Evolutionary conservation across 2,888 invertebrate genomes (phyloP), one percentile per base, ranked within the genome.

Genomic region (Cryptus armator): DNA sequence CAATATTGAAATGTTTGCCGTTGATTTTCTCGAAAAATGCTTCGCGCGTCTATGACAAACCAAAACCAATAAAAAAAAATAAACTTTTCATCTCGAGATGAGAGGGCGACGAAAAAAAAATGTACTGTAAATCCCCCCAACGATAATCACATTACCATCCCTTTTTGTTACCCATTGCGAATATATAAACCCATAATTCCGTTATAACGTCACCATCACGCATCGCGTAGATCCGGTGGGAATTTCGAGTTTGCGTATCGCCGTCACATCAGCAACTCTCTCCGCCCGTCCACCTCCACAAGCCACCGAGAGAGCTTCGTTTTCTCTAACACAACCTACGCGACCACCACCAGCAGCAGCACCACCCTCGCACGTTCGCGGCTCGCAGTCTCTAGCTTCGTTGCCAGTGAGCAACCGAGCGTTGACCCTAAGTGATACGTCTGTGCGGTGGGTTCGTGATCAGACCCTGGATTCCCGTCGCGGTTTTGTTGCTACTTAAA

Each of bases 401-500:
- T 71, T 76, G 81, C 78, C 87, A 88, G 88, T 87, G 85, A 82
- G 86, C 85, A 78, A 80, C 81, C 76, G 86, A 84, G 82, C 88
- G 87, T 88, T 88, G 87, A 88, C 88, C 88, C 86, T 87, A 81
- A 84, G 80, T 84, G 83, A 86, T 83, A 84, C 83, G 75, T 53
- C 37, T 46, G 75, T 64, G 64, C 75, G 64, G 62, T 64, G 64
- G 62, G 4, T 82, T 72, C 46, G 68, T 68, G 59, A 71, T 71
- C 71, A 5, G 37, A 37, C 32, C 12, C 37, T 32, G 6, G 14
- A 37, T 7, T 9, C 32, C 56, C 71, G 56, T 59, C 44, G 19
- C 44, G 72, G 44, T 44, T 19, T 14, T 44, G 46, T 44, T 43
- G 37, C 56, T 14, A n/a, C 37, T 74, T 62, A 24, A 59, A 10